A percentile compares a stretch with the other conserved stretches of the same genome.
phyloP scores from a whole-genome alignment of 2,797 vertebrate genomes.

The Clarias laeviceps region DNA sequence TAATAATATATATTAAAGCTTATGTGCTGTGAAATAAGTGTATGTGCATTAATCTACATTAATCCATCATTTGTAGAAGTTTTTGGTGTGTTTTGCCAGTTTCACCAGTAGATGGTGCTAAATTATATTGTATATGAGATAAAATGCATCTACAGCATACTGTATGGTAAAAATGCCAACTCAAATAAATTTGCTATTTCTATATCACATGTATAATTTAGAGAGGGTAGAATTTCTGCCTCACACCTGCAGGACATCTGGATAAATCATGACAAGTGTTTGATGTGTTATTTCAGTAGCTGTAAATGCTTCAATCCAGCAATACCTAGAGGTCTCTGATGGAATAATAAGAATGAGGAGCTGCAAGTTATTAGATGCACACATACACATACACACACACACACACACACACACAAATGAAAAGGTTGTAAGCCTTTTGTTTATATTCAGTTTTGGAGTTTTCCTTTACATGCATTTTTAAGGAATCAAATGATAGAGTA shows the following conservation, averaged over 20 bases:
- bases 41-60: not conserved
- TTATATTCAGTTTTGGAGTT: not conserved
- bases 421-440: too few relatives aligned
- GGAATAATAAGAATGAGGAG: not conserved
- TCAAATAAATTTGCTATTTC: not conserved
- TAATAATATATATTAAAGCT: not conserved
- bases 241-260: not conserved
- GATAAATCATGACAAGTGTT: not conserved
- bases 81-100: conserved; percentile 40
- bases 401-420: too few relatives aligned
- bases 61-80: not conserved
- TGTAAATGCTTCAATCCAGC: not conserved
- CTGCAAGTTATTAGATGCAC: not conserved
- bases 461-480: not conserved
- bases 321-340: not conserved
- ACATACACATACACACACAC: too few relatives aligned
- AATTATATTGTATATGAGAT: not conserved
- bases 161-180: not conserved
- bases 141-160: not conserved
- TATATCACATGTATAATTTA: not conserved
- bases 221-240: not conserved
- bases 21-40: not conserved
- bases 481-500: not conserved
- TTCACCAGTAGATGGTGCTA: conserved; percentile 64
- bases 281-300: not conserved